Evolutionary conservation across 2,797 vertebrate species (phyloP), one percentile per base, ranked within the genome.

Genomic region (Glyptemys insculpta): DNA sequence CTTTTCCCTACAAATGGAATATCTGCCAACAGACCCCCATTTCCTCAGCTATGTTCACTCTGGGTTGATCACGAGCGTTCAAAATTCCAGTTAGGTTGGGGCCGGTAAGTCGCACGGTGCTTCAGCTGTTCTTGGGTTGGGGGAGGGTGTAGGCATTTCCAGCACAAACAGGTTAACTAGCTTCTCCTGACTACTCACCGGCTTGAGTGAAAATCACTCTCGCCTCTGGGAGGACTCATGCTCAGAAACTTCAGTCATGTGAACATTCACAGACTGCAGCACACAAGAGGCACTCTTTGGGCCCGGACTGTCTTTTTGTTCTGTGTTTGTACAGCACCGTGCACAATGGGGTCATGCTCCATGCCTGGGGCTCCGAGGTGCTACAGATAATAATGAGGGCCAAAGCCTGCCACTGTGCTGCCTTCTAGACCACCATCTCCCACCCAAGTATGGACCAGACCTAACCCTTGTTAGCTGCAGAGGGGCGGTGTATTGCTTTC

Each of bases 131-230:
- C 34, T 7, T 41, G 19, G 52, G 7, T 8, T n/a, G 31, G 37
- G 21, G 49, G 31, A n/a, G 19, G 16, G 47, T 0, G 0, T 29
- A 31, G 47, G 44, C 68, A 74, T 37, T 41, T 85, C 37, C 23
- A 2, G 12, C 5, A 5, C 6, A 18, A 59, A 25, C 6, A 29
- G 59, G n/a, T 29, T 72, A 34, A 34, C 16, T 34, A 57, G 9
- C 14, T 53, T 37, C 87, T 16, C 4, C 0, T 11, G 31, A 29
- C 47, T 14, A 1, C 0, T 1, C 1, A 0, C 4, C 3, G 19
- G 68, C 2, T 49, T 14, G 65, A 9, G 1, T 12, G 41, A 84
- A 57, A 84, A 65, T 34, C 0, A 0, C 12, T 12, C 11, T 27
- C 31, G 34, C 12, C 68, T 79, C 49, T 62, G 37, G 21, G 89